A percentile compares a stretch with the other conserved stretches of the same genome.
These are phyloP conservation scores for Dasysyrphus albostriatus DNA, from an alignment of 2,888 invertebrate genomes.

Conservation along the genomic window DNA sequence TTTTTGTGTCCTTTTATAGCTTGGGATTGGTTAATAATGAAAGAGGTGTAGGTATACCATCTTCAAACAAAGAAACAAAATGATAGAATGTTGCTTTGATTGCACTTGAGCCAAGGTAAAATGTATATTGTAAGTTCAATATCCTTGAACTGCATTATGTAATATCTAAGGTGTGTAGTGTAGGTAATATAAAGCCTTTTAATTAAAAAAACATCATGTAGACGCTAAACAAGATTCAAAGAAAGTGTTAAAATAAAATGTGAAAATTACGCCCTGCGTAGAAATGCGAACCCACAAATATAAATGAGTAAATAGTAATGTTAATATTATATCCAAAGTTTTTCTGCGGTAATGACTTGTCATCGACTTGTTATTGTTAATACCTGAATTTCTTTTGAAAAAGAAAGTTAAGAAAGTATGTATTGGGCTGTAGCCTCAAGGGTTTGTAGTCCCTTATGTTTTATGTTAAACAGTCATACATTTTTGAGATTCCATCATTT, in stretches of 20 bases:
- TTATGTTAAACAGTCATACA: too few species aligned
- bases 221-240: neutral
- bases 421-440: too few species aligned
- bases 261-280: neutral
- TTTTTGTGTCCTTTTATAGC: neutral
- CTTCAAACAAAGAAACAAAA: neutral
- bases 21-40: neutral
- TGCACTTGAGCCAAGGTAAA: slow-evolving; percentile 1
- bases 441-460: too few species aligned
- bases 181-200: neutral
- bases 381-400: too few species aligned
- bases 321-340: too few species aligned
- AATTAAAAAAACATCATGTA: neutral
- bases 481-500: too few species aligned
- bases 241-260: neutral
- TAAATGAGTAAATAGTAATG: neutral
- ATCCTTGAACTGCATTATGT: slow-evolving; percentile 28
- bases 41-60: neutral
- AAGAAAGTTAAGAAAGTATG: too few species aligned
- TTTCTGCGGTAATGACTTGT: too few species aligned
- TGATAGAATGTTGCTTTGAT: neutral
- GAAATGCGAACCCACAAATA: neutral
- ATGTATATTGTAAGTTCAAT: slow-evolving; percentile 1
- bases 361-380: too few species aligned
- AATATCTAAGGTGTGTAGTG: neutral